Conservation (phyloP, 2,113 vertebrate species). For the Malurus elegans region DNA sequence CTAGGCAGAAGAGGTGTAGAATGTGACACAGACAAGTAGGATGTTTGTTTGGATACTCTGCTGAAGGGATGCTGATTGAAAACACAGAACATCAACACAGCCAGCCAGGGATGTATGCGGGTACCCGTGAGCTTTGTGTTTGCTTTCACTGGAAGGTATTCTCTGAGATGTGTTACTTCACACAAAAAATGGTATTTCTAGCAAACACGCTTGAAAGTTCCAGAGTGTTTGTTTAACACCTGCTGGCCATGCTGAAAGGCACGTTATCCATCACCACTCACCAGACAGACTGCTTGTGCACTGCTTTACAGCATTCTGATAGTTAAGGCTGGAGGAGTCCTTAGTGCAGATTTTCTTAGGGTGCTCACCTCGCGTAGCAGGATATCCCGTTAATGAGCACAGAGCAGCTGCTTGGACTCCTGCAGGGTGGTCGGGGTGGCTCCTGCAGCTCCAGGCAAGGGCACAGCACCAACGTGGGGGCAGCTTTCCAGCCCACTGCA, state of each 20-base stretch:
- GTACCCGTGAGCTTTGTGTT: background rate
- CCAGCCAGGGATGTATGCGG: background rate
- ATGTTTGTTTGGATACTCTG: background rate
- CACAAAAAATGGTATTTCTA: background rate
- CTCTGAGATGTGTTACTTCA: background rate
- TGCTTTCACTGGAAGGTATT: background rate
- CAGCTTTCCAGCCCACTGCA: background rate
- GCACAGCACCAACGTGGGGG: background rate
- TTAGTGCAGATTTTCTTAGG: background rate
- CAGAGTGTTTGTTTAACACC: background rate
- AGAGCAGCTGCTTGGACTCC: background rate
- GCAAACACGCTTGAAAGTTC: background rate
- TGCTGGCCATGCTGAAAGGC: background rate
- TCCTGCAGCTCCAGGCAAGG: background rate
- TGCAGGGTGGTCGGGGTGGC: accelerated
- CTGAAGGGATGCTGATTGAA: background rate
- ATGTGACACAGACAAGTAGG: background rate
- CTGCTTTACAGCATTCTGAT: background rate
- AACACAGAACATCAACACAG: background rate
- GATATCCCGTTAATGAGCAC: background rate
- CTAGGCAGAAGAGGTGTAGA: background rate
- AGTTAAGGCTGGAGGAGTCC: background rate
- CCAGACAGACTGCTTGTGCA: background rate
- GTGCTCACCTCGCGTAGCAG: background rate
- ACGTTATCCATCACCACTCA: background rate